Base-by-base conservation (phyloP, 37 sponge, comb jelly and placozoan species). In the Haliclona indistincta region DNA sequence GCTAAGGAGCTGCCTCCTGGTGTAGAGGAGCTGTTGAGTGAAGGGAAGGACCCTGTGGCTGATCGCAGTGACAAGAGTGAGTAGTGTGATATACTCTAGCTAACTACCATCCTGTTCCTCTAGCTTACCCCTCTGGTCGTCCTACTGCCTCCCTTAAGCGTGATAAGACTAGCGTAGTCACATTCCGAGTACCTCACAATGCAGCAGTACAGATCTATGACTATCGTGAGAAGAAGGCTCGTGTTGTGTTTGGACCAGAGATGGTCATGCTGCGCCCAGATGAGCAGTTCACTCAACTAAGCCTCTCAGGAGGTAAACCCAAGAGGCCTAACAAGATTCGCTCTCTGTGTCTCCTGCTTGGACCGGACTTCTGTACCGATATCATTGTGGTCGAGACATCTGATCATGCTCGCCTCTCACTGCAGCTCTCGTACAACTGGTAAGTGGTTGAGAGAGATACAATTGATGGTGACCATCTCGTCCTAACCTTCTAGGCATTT, bases 321-420 rank as follows among this genome's bases (percentile, higher is more conserved):
- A 99, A 99, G 87, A 86, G 80, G 44, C 99, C 99, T 62, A 99
- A 99, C 77, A 78, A 86, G 54, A 99, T 99, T 84, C 90, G 90
- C 67, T 70, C 99, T 25, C 94, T 99, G 40, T 99, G 99, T 61
- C 94, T 99, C 38, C 81, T 99, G 35, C 91, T 99, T 45, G 99
- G 99, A 34, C 99, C 99, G 20, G 99, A 99, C 81, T 99, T 99
- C 92, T 96, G 92, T 78, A 99, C 99, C 11, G 99, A 99, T 73
- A 93, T 99, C 94, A 95, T 99, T 79, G 90, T 91, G 68, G 93
- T 99, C 1, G 99, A 99, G 76, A 99, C 99, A 3, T 86, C 96
- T 7, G 99, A 99, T 81, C 99, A 99, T 82, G 99, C 99, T 53
- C 79, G 99, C 0, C 91, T 98, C 25, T 81, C 80, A 40, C 89